These are phyloP conservation scores for Chrysodeixis includens DNA, from an alignment of 2,888 invertebrate genomes.

Conservation along the genomic window DNA sequence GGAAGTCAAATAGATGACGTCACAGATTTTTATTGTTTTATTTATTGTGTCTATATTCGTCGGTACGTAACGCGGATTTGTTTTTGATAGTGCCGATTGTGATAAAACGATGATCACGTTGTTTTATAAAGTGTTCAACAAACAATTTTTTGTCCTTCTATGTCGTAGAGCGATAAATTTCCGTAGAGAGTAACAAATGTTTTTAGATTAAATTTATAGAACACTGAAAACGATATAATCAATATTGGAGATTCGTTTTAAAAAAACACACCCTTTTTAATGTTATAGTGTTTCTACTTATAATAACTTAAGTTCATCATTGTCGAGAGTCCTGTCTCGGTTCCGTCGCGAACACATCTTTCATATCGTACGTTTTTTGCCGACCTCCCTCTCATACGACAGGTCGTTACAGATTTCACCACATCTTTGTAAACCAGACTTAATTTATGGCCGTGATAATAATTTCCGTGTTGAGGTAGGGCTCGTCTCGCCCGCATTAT, in stretches of 20 bases:
- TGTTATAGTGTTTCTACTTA: too few relatives aligned
- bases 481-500: conserved; percentile 70
- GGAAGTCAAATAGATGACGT: conserved; percentile 30
- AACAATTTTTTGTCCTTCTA: neutral
- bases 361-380: conserved; percentile 45
- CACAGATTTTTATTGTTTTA: conserved; percentile 34
- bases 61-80: conserved; percentile 10
- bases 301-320: neutral
- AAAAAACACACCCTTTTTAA: neutral
- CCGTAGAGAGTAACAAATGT: neutral
- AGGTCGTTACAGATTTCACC: conserved; percentile 68
- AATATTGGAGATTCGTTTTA: neutral
- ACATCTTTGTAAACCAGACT: conserved; percentile 67
- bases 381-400: conserved; percentile 36
- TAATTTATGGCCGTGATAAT: conserved; percentile 81
- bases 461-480: conserved; percentile 84
- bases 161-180: too few relatives aligned
- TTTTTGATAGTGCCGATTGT: conserved; percentile 10
- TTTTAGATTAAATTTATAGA: neutral
- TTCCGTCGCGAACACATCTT: conserved; percentile 28
- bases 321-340: conserved; percentile 2
- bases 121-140: conserved; percentile 3
- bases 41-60: conserved; percentile 34
- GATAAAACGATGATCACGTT: conserved; percentile 4
- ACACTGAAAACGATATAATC: neutral